These are phyloP conservation scores for Sminthurinus aureus DNA, from an alignment of 2,888 invertebrate species.

Conservation along the genomic window DNA sequence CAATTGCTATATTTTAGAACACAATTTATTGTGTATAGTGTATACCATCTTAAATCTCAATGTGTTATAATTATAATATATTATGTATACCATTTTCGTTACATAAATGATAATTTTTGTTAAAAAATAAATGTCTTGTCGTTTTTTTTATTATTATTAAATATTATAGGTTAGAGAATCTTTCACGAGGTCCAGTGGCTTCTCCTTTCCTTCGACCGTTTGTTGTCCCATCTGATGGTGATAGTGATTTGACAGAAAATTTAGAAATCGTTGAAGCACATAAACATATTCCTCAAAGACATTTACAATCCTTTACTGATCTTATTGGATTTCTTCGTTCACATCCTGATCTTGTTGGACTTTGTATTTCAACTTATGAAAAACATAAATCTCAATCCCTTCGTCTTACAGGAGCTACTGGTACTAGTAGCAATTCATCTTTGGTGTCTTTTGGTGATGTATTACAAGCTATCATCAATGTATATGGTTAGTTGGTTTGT, in stretches of 20 bases:
- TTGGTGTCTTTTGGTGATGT: conserved; percentile 52
- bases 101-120: no score
- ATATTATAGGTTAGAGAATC: conserved; percentile 46
- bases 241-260: conserved; percentile 53
- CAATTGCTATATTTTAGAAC: no score
- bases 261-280: conserved; percentile 58
- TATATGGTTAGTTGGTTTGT: conserved; percentile 51
- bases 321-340: conserved; percentile 52
- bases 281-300: conserved; percentile 51
- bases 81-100: no score
- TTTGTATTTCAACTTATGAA: conserved; percentile 55
- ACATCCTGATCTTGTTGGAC: conserved; percentile 57
- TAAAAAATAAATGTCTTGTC: no score
- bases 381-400: conserved; percentile 48
- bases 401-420: conserved; percentile 31
- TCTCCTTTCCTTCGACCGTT: conserved; percentile 54
- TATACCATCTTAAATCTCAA: no score
- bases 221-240: conserved; percentile 46
- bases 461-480: conserved; percentile 55
- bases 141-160: no score
- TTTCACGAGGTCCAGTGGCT: conserved; percentile 50
- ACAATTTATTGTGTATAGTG: no score
- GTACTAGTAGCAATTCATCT: neutral
- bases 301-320: conserved; percentile 55
- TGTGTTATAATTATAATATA: no score